These are phyloP conservation scores for Lycophotia porphyrea DNA, from an alignment of 2,888 invertebrate species.

Conservation along the genomic window DNA sequence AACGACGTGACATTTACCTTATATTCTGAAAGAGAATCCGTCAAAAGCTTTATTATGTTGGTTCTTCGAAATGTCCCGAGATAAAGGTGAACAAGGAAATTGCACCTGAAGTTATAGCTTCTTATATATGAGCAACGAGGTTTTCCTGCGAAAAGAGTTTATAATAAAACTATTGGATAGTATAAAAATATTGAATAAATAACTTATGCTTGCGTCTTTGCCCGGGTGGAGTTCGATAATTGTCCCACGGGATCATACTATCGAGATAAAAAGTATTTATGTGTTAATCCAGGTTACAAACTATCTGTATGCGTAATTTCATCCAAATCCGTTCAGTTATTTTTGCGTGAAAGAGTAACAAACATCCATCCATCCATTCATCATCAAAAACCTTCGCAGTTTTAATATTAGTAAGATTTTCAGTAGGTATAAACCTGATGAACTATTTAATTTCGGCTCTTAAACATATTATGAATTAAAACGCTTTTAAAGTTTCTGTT, in stretches of 20 bases:
- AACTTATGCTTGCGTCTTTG: too few relatives aligned
- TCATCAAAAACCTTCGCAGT: too few relatives aligned
- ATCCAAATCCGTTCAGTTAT: too few relatives aligned
- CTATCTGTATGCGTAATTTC: too few relatives aligned
- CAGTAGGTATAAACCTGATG: neutral
- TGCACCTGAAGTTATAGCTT: slow-evolving; percentile 16
- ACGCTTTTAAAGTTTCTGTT: too few relatives aligned
- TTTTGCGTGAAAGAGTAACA: too few relatives aligned
- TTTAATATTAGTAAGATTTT: too few relatives aligned
- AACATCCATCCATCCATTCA: too few relatives aligned
- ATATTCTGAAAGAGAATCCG: slow-evolving; percentile 25
- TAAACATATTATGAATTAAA: neutral
- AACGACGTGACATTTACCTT: slow-evolving; percentile 21
- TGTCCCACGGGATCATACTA: too few relatives aligned
- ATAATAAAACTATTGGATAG: neutral
- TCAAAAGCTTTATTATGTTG: slow-evolving; percentile 36
- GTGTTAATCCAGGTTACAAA: too few relatives aligned
- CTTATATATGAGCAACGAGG: slow-evolving; percentile 5
- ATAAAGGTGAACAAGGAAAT: slow-evolving; percentile 34
- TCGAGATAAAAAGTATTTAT: too few relatives aligned
- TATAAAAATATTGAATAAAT: neutral
- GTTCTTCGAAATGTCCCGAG: slow-evolving; percentile 19
- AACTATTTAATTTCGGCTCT: neutral
- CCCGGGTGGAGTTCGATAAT: too few relatives aligned
- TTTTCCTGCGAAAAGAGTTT: neutral